Evolutionary conservation across 2,113 vertebrate species (phyloP), one percentile per base, ranked within the genome.

Genomic region (Illadopsis cleaveri): DNA sequence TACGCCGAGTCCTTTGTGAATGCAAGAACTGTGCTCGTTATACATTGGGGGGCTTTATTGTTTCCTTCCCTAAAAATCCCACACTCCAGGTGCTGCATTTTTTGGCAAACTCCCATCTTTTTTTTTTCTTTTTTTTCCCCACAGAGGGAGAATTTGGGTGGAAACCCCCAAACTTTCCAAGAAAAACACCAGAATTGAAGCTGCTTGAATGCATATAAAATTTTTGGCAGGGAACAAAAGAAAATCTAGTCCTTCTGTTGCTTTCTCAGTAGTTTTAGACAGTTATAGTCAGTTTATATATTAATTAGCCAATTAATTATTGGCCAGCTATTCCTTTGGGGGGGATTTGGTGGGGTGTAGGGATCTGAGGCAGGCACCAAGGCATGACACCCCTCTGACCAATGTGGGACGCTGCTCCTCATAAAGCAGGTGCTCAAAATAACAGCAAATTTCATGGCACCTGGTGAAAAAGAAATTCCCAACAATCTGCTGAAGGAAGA

Each of bases 151-250:
- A 47, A 28, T 81, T 84, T 33, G 77, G 70, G 28, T 84, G 77
- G 83, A 86, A 94, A 37, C 53, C 44, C 70, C 77, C 61, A 75
- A 94, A 89, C 47, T 95, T 91, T 57, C 89, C 83, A 95, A 89
- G 80, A 33, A 81, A 81, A 93, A 57, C 65, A 28, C 6, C 38
- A 44, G 27, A 61, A 37, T 11, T 20, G n/a, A 82, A 75, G 37
- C 20, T 45, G 23, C 48, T 89, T 57, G 56, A 86, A 48, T 0
- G 0, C 23, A 3, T 21, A 21, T 28, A 35, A 79, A 85, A 57
- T 8, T 23, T 68, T 61, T 82, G 86, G 75, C 75, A 86, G 51
- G 51, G 60, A 28, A 31, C 57, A 79, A 81, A 83, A 84, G 35
- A 42, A 27, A 82, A 69, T 42, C 71, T 86, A 64, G 6, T 10